phyloP scores from a whole-genome alignment of 2,113 vertebrate genomes.

The Antennarius striatus region DNA sequence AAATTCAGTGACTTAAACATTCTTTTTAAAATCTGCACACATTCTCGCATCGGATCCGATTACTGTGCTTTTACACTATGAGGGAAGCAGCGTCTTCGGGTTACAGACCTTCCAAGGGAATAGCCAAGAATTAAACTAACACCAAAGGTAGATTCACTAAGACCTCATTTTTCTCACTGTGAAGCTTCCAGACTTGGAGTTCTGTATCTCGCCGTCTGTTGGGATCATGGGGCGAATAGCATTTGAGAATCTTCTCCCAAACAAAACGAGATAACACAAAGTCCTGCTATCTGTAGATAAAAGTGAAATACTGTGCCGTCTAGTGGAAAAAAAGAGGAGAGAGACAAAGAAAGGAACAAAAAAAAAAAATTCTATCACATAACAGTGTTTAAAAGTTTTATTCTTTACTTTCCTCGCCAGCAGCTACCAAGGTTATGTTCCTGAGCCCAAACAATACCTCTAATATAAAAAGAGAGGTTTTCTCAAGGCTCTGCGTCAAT shows the following conservation, averaged over 20 bases:
- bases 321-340: constrained; percentile 54
- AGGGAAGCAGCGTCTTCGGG: constrained; percentile 12
- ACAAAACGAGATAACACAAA: constrained; percentile 82
- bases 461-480: constrained; percentile 34
- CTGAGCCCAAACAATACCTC: constrained; percentile 54
- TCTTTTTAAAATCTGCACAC: constrained; percentile 12
- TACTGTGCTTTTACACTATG: constrained; percentile 4
- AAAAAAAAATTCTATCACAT: constrained; percentile 60
- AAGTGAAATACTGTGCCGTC: constrained; percentile 79
- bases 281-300: constrained; percentile 82
- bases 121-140: constrained; percentile 63
- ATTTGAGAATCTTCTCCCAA: constrained; percentile 72
- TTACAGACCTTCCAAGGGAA: constrained; percentile 45
- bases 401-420: constrained; percentile 53
- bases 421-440: constrained; percentile 76
- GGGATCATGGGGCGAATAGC: constrained; percentile 69
- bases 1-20: neutral
- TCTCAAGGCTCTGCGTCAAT: constrained; percentile 44
- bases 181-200: constrained; percentile 74
- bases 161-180: constrained; percentile 74
- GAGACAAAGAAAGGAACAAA: constrained; percentile 52
- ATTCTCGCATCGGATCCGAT: constrained; percentile 7
- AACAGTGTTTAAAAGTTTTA: constrained; percentile 77
- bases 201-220: constrained; percentile 76
- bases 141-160: constrained; percentile 61